Conservation (phyloP, 2,888 invertebrate species). For the Byasa hedistus region DNA sequence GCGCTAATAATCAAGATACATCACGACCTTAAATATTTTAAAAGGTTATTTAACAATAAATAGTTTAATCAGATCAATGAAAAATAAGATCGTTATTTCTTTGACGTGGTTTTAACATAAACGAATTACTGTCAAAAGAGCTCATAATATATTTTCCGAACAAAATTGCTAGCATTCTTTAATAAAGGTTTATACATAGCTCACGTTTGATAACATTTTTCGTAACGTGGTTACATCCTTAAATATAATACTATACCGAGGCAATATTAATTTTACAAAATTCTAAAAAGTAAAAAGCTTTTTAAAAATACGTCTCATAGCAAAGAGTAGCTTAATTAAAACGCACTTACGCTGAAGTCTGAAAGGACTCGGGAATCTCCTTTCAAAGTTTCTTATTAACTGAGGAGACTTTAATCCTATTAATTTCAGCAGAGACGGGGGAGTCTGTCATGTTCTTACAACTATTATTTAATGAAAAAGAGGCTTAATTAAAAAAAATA, state of each 20-base stretch:
- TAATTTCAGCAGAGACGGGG: conserved; percentile 20
- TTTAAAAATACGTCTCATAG: conserved; percentile 8
- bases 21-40: too few species aligned
- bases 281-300: neutral
- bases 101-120: neutral
- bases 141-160: neutral
- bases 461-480: conserved; percentile 18
- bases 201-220: neutral
- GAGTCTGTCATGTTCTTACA: conserved; percentile 22
- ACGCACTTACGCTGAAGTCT: conserved; percentile 21
- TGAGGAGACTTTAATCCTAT: conserved; percentile 28
- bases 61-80: too few species aligned
- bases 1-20: neutral
- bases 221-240: neutral
- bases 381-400: conserved; percentile 26
- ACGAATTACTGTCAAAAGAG: conserved; percentile 1
- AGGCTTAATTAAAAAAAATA: conserved; percentile 26
- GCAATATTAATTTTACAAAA: neutral
- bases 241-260: neutral
- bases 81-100: neutral
- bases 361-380: conserved; percentile 21
- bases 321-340: conserved; percentile 28
- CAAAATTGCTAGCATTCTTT: neutral
- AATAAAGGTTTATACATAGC: neutral
- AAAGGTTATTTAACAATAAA: too few species aligned